These are phyloP conservation scores for Eilema caniola DNA, from an alignment of 2,888 invertebrate species.

Conservation along the genomic window DNA sequence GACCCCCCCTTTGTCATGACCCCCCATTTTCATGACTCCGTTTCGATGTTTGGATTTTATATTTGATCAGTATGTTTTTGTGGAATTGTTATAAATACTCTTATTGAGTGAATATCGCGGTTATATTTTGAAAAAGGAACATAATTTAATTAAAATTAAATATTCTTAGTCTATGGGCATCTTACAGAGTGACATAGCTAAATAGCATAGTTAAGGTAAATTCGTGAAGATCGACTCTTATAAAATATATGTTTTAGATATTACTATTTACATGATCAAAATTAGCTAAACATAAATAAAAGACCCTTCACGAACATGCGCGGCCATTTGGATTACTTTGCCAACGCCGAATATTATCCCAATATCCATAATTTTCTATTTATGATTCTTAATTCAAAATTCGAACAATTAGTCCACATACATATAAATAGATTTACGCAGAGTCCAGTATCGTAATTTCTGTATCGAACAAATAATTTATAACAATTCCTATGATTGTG, in stretches of 20 bases:
- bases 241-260: background rate
- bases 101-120: background rate
- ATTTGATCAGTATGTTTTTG: conserved; percentile 39
- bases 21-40: conserved; percentile 42
- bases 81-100: conserved; percentile 47
- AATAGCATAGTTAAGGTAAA: no score
- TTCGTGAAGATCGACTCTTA: background rate
- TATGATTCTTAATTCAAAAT: background rate
- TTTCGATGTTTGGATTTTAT: conserved; percentile 40
- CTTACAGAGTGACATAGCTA: no score
- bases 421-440: background rate
- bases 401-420: background rate
- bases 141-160: no score
- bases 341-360: background rate
- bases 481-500: conserved; percentile 45
- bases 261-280: background rate
- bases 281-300: background rate
- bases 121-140: background rate
- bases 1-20: conserved; percentile 29
- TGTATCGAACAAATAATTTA: conserved; percentile 32
- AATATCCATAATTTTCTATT: background rate
- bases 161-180: no score
- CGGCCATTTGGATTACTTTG: background rate
- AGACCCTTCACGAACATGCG: background rate
- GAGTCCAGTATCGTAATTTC: background rate